Percentiles rank a stretch among this genome's conserved stretches.
Evolutionary conservation across 2,888 invertebrate genomes (phyloP).

Genomic region (Thera obeliscata): DNA sequence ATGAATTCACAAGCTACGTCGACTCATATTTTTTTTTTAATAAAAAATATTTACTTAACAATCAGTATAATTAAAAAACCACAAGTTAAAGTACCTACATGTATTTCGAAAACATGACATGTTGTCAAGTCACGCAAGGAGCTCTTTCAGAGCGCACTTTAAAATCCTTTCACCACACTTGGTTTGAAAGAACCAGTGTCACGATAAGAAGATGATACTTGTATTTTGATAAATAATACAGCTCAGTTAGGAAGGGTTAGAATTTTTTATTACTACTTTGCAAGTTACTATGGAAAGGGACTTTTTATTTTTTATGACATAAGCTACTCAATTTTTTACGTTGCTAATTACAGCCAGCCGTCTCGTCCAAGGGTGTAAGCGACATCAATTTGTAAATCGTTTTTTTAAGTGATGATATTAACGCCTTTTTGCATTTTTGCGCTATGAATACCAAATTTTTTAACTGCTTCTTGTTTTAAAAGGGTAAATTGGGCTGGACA

Average conservation of each 20-base stretch:
- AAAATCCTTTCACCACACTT: no score
- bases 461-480: neutral
- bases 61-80: no score
- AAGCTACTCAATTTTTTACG: slow-evolving; percentile 71
- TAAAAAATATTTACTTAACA: no score
- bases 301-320: slow-evolving; percentile 69
- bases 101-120: no score
- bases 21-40: no score
- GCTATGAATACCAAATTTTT: slow-evolving; percentile 1
- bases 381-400: slow-evolving; percentile 23
- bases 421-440: neutral
- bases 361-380: slow-evolving; percentile 46
- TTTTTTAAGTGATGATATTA: slow-evolving; percentile 12
- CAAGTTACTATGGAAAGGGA: slow-evolving; percentile 63
- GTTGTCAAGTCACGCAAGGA: no score
- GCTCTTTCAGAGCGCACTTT: no score
- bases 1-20: no score
- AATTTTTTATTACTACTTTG: neutral
- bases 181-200: no score
- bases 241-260: neutral
- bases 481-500: neutral
- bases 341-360: slow-evolving; percentile 64
- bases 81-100: no score
- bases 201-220: no score
- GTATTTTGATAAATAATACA: no score